Conservation (phyloP, 2,113 vertebrate species). For the Carassius gibelio region DNA sequence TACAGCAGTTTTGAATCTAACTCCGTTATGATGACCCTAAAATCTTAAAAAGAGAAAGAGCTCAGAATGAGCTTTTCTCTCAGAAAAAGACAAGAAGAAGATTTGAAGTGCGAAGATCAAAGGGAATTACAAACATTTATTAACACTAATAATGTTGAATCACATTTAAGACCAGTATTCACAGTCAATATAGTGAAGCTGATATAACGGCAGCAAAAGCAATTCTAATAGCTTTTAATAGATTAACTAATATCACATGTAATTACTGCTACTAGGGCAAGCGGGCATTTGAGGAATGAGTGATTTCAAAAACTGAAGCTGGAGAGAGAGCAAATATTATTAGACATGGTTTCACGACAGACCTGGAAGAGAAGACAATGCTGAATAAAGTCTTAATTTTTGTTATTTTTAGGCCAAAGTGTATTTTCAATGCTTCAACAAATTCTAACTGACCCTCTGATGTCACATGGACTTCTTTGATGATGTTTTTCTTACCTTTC, state of each 20-base stretch:
- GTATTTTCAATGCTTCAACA: no score
- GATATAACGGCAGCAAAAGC: neutral
- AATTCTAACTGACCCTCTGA: no score
- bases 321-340: constrained; percentile 36
- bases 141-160: neutral
- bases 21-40: neutral
- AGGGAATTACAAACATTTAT: neutral
- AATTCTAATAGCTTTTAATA: neutral
- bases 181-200: neutral
- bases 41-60: constrained; percentile 47
- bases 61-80: constrained; percentile 37
- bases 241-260: neutral
- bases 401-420: no score
- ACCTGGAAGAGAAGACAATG: no score
- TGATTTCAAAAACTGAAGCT: constrained; percentile 54
- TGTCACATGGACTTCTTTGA: no score
- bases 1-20: neutral
- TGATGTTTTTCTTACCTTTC: no score
- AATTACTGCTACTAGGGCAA: constrained; percentile 24
- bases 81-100: constrained; percentile 50
- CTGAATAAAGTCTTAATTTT: no score
- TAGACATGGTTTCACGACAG: neutral
- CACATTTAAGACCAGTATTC: constrained; percentile 3
- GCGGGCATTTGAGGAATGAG: constrained; percentile 47
- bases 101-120: neutral